A percentile compares a stretch with the other conserved stretches of the same genome.
These are phyloP conservation scores for Scrobipalpa atriplicella DNA, from an alignment of 2,888 invertebrate species.

Conservation along the genomic window DNA sequence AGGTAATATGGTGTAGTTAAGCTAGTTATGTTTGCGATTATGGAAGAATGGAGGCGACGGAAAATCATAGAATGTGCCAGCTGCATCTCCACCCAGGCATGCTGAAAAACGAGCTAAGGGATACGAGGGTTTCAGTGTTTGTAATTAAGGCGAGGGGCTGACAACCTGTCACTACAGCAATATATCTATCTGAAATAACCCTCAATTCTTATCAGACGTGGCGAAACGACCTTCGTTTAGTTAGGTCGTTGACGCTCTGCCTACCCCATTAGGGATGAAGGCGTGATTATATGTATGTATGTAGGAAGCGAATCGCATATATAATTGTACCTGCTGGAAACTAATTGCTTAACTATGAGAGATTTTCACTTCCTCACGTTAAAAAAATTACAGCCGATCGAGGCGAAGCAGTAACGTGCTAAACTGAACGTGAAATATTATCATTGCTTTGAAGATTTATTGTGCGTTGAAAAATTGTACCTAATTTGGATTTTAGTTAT, in stretches of 20 bases:
- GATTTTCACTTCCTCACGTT: conserved; percentile 16
- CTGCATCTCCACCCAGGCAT: no score
- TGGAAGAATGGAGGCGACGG: conserved; percentile 36
- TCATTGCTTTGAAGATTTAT: neutral
- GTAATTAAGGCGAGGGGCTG: no score
- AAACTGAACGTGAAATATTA: neutral
- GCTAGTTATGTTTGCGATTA: conserved; percentile 32
- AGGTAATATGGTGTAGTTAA: conserved; percentile 21
- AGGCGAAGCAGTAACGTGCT: conserved; percentile 5
- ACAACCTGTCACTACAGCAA: no score
- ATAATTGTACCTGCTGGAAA: conserved; percentile 24
- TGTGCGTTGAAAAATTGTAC: neutral
- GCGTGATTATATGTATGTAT: no score
- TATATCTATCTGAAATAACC: no score
- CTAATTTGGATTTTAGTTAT: neutral
- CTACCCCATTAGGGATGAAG: no score
- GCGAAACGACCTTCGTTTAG: no score
- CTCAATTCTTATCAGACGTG: no score
- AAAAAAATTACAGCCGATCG: conserved; percentile 10
- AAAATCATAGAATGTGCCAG: no score
- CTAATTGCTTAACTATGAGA: conserved; percentile 7
- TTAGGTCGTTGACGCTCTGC: no score
- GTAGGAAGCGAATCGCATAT: conserved; percentile 33
- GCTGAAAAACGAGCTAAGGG: no score
- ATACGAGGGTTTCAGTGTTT: no score